A percentile compares a stretch with the other conserved stretches of the same genome.
These are phyloP conservation scores for Hypanus sabinus DNA, from an alignment of 2,113 vertebrate genomes.

Conservation along the genomic window DNA sequence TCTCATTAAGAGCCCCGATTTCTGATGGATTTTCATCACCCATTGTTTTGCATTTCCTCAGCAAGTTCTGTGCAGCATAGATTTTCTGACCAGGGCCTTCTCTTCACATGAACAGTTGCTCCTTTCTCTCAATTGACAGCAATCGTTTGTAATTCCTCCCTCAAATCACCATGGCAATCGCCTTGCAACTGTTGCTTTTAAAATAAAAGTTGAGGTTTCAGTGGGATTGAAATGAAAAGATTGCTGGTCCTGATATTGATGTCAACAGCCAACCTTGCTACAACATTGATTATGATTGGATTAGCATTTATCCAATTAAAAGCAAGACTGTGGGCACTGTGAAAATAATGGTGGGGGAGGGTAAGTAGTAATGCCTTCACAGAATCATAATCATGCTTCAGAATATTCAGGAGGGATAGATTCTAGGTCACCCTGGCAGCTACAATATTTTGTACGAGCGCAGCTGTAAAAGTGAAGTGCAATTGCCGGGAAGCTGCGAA, in stretches of 20 bases:
- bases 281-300: conserved; percentile 27
- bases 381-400: conserved; percentile 26
- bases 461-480: not conserved
- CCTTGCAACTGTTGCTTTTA: conserved; percentile 24
- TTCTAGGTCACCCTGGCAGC: not conserved
- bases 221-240: conserved; percentile 10
- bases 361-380: not conserved
- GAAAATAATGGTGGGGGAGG: conserved; percentile 15
- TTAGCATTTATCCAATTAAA: conserved; percentile 11
- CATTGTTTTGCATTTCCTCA: not conserved
- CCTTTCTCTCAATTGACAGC: conserved; percentile 28
- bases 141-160: conserved; percentile 13
- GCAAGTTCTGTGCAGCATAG: conserved; percentile 13
- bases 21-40: not conserved
- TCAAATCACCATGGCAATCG: conserved; percentile 17
- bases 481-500: not conserved
- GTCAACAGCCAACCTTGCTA: conserved; percentile 9
- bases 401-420: not conserved
- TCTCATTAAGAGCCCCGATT: not conserved
- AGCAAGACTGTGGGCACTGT: conserved; percentile 15
- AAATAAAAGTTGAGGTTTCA: conserved; percentile 19
- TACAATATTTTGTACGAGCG: not conserved
- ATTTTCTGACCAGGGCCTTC: conserved; percentile 21
- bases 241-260: not conserved
- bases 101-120: conserved; percentile 21